Base-by-base conservation (phyloP, 2,797 vertebrate species). In the Coreius guichenoti region DNA sequence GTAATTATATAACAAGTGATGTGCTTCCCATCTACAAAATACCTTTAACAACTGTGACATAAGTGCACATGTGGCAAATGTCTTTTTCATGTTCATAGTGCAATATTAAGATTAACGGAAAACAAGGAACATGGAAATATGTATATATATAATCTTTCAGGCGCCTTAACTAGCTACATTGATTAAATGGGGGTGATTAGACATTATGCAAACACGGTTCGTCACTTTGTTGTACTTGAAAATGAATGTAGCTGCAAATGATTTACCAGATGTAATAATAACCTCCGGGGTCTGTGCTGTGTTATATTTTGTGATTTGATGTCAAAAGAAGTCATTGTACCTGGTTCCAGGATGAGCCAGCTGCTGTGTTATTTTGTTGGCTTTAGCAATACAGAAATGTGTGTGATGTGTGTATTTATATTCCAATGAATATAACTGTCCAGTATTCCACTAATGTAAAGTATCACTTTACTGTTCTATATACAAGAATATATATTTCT, bases 81-180 rank as follows among this genome's bases (percentile, higher is more conserved):
- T 58, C 90, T 89, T 3, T 93, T 93, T 93, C 93, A 93, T 95
- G 94, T 86, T 82, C 88, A 79, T 86, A 86, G 90, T 89, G 83
- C 67, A 82, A 89, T 82, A 84, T 82, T 86, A 88, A 90, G 7
- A 87, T 90, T 86, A 92, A 80, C 82, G 89, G 86, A 89, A 84
- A 89, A 85, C 36, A 82, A 61, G 73, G 90, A 91, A 83, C 89
- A 87, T 58, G 45, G 68, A 39, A 51, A 61, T 79, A 88, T 63
- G 84, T 63, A 16, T 26, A n/a, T 47, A 89, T 88, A 78, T 92
- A 90, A 92, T 92, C 73, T 54, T 86, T 26, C 87, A 92, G 89
- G 90, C 91, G 94, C 95, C 94, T 94, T 96, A 95, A 95, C 69
- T 85, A 92, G 92, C 89, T 87, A 88, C 83, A 67, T 84, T 69